These are phyloP conservation scores for Oreochromis tanganicae DNA, from an alignment of 2,113 vertebrate genomes.

Conservation along the genomic window DNA sequence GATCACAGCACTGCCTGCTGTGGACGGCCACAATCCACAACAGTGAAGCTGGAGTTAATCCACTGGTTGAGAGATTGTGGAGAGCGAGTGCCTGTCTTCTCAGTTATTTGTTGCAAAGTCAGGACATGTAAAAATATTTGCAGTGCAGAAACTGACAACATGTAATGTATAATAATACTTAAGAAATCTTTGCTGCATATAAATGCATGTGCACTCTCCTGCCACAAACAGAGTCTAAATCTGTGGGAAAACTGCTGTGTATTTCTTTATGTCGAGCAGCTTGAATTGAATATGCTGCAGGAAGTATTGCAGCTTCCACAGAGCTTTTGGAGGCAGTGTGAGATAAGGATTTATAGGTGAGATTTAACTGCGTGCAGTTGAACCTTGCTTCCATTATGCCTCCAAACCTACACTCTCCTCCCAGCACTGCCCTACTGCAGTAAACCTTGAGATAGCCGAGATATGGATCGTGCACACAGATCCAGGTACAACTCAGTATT, in stretches of 20 bases:
- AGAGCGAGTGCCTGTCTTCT: not conserved
- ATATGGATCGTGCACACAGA: not conserved
- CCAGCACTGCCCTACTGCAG: not conserved
- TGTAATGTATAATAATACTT: not conserved
- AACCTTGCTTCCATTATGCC: not conserved
- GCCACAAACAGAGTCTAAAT: not conserved
- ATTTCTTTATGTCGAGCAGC: not conserved
- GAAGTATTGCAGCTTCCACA: not conserved
- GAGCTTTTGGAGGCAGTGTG: not conserved
- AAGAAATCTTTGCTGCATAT: not conserved
- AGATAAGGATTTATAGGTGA: conserved; percentile 35
- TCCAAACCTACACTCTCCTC: conserved; percentile 3
- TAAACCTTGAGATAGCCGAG: conserved; percentile 9
- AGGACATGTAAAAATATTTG: not conserved
- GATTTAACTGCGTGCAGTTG: conserved; percentile 11
- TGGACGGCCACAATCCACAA: not conserved
- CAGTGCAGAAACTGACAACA: not conserved
- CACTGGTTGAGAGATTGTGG: not conserved
- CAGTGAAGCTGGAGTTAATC: not conserved
- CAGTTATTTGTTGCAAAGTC: not conserved
- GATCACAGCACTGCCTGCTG: not conserved
- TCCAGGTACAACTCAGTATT: conserved; percentile 4
- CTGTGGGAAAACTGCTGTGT: not conserved
- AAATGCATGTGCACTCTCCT: not conserved
- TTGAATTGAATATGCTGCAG: not conserved